Conservation (phyloP, 2,797 vertebrate genomes). For the Octomys mimax region DNA sequence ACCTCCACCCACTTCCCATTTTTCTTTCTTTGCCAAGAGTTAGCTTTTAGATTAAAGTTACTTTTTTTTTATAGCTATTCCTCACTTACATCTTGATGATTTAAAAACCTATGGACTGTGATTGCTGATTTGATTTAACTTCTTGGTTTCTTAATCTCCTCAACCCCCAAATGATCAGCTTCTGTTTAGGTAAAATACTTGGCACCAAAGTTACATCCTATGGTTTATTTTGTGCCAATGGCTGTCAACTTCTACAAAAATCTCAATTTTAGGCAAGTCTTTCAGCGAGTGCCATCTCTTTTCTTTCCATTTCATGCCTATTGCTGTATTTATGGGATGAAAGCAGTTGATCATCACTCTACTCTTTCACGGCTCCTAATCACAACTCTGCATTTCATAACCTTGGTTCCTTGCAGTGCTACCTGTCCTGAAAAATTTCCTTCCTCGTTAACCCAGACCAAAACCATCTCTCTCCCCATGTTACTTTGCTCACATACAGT, state of each 20-base stretch:
- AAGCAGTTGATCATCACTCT: background rate
- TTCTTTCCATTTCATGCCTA: background rate
- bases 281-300: background rate
- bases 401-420: background rate
- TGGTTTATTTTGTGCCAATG: background rate
- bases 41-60: background rate
- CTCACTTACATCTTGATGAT: constrained; percentile 11
- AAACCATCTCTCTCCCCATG: constrained; percentile 9
- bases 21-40: background rate
- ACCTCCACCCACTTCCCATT: background rate
- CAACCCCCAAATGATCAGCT: background rate
- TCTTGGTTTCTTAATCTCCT: background rate
- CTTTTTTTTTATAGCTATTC: background rate
- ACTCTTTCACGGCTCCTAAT: background rate
- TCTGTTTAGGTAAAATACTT: background rate
- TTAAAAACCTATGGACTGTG: background rate
- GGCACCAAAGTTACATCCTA: background rate
- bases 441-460: constrained; percentile 26
- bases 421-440: constrained; percentile 19
- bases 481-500: background rate
- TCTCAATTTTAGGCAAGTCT: background rate
- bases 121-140: background rate
- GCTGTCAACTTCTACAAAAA: background rate
- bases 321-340: background rate
- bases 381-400: background rate